A percentile compares a stretch with the other conserved stretches of the same genome.
Evolutionary conservation across 2,797 vertebrate species (phyloP).

Genomic region (Coilia nasus): DNA sequence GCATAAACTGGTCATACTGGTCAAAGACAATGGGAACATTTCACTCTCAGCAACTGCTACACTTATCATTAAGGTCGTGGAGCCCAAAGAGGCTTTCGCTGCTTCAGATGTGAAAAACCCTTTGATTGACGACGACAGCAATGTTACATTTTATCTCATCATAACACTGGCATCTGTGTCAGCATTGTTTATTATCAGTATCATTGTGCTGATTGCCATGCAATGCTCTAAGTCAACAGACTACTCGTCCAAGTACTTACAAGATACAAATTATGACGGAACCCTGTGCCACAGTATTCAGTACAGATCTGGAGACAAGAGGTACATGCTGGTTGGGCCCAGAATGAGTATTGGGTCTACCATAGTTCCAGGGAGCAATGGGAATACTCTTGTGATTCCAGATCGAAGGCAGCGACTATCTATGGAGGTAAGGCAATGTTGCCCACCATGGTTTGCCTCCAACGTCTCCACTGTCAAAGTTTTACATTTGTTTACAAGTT

Average conservation of each 20-base stretch:
- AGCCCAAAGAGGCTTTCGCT: slow-evolving; percentile 66
- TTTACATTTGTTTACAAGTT: no score
- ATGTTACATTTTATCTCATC: slow-evolving; percentile 42
- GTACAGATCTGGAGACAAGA: slow-evolving; percentile 57
- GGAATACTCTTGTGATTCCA: slow-evolving; percentile 48
- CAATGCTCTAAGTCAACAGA: slow-evolving; percentile 52
- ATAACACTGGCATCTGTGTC: slow-evolving; percentile 46
- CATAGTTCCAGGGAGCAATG: slow-evolving; percentile 42
- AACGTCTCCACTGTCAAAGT: no score
- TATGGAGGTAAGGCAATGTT: slow-evolving; percentile 41
- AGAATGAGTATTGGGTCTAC: slow-evolving; percentile 55
- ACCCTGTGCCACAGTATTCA: slow-evolving; percentile 53
- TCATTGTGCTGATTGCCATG: slow-evolving; percentile 52
- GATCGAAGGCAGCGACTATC: slow-evolving; percentile 36
- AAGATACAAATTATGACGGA: slow-evolving; percentile 46
- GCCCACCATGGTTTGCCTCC: no score
- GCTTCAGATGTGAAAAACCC: slow-evolving; percentile 55
- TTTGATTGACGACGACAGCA: slow-evolving; percentile 27
- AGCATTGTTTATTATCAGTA: slow-evolving; percentile 55
- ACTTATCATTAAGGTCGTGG: slow-evolving; percentile 59
- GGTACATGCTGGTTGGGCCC: slow-evolving; percentile 55
- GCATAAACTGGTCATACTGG: slow-evolving; percentile 59
- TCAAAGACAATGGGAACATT: slow-evolving; percentile 64
- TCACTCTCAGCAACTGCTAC: slow-evolving; percentile 64
- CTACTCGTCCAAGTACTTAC: slow-evolving; percentile 46